These are phyloP conservation scores for Polymixis lichenea DNA, from an alignment of 2,888 invertebrate species.

Conservation along the genomic window DNA sequence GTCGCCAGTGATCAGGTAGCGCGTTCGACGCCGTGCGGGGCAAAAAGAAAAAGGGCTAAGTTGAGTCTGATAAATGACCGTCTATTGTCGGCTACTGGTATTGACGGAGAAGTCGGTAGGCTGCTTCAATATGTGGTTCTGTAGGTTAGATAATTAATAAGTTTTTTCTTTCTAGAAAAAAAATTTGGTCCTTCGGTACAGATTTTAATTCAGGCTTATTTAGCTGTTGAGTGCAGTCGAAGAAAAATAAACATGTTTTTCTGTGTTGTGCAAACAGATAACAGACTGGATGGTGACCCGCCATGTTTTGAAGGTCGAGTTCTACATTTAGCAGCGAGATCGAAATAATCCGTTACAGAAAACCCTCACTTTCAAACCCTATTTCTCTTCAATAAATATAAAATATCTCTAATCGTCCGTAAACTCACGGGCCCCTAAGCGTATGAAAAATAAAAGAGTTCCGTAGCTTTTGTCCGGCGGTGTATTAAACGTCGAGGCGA, in stretches of 20 bases:
- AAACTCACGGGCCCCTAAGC: constrained; percentile 66
- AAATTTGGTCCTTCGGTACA: not conserved
- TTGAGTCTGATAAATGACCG: constrained; percentile 74
- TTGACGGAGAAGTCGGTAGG: constrained; percentile 61
- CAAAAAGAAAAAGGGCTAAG: constrained; percentile 67
- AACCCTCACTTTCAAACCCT: not conserved
- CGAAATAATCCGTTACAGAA: constrained; percentile 3
- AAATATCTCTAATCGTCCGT: constrained; percentile 53
- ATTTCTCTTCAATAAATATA: constrained; percentile 35
- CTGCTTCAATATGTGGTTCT: constrained; percentile 50
- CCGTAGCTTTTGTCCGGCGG: constrained; percentile 65
- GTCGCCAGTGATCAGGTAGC: constrained; percentile 71
- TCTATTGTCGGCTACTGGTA: constrained; percentile 74
- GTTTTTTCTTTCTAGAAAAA: no score
- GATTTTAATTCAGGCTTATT: not conserved
- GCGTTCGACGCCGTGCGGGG: constrained; percentile 64
- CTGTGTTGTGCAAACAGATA: not conserved
- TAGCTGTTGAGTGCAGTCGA: not conserved
- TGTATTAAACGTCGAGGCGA: constrained; percentile 66
- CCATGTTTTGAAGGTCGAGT: not conserved
- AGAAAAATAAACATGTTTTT: not conserved
- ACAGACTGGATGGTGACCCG: not conserved
- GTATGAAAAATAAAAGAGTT: constrained; percentile 71
- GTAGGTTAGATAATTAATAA: constrained; percentile 38
- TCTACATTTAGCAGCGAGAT: not conserved